These are phyloP conservation scores for Esox lucius DNA, from an alignment of 2,797 vertebrate genomes.

Conservation along the genomic window DNA sequence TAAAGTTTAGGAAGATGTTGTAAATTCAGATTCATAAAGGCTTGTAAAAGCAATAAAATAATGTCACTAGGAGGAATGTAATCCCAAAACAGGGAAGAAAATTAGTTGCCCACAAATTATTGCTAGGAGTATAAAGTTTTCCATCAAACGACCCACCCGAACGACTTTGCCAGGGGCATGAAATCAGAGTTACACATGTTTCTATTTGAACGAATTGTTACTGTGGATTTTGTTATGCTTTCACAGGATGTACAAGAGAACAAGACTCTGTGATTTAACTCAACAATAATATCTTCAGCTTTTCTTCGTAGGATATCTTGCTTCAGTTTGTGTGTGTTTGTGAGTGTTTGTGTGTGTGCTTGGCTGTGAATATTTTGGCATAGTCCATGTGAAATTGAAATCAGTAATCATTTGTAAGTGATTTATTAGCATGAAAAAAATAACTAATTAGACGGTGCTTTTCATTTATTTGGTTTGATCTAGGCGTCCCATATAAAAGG, in stretches of 20 bases:
- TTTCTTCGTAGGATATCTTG: background rate
- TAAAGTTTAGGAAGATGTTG: slow-evolving; percentile 42
- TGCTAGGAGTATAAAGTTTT: slow-evolving; percentile 78
- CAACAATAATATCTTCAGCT: slow-evolving; percentile 13
- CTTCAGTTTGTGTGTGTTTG: background rate
- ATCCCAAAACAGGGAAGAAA: slow-evolving; percentile 71
- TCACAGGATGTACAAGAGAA: slow-evolving; percentile 15
- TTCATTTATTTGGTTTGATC: background rate
- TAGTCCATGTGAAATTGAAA: background rate
- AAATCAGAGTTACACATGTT: slow-evolving; percentile 78
- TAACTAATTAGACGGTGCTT: background rate
- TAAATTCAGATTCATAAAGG: slow-evolving; percentile 70
- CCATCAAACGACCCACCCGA: slow-evolving; percentile 74
- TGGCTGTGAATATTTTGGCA: background rate
- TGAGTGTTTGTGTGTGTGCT: background rate
- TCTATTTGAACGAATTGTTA: slow-evolving; percentile 77
- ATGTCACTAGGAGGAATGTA: slow-evolving; percentile 77
- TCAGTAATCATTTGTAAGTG: background rate
- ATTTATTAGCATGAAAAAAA: background rate
- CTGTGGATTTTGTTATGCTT: slow-evolving; percentile 59
- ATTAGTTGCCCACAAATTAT: slow-evolving; percentile 78
- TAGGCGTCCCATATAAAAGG: background rate
- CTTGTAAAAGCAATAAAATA: slow-evolving; percentile 73
- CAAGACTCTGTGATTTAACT: slow-evolving; percentile 42
- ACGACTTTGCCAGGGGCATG: slow-evolving; percentile 74